These are phyloP conservation scores for Anoplophora glabripennis DNA, from an alignment of 1,140 invertebrate species.

Conservation along the genomic window DNA sequence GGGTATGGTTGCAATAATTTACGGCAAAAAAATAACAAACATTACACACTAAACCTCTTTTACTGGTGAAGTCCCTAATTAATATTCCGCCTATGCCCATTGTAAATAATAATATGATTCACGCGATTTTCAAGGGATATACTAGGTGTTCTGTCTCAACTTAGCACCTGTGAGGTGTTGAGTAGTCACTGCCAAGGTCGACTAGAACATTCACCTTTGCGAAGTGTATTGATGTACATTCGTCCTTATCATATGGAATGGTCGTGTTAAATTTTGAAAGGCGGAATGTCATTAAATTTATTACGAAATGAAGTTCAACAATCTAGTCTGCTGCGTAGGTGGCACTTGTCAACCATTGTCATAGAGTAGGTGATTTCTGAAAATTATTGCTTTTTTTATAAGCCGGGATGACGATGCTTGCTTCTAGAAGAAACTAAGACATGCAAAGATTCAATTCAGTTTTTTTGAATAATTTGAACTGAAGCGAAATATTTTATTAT, in stretches of 20 bases:
- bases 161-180: background rate
- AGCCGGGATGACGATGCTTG: background rate
- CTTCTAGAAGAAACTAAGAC: background rate
- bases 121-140: background rate
- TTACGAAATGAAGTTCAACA: slow-evolving; percentile 7
- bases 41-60: background rate
- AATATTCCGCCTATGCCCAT: background rate
- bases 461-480: background rate
- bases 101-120: background rate
- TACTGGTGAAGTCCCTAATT: background rate
- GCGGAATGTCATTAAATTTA: slow-evolving; percentile 5
- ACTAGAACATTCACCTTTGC: slow-evolving; percentile 41
- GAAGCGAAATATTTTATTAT: too few species aligned
- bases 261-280: background rate
- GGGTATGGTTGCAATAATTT: background rate
- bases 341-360: too few species aligned
- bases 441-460: background rate
- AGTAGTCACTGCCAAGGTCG: slow-evolving; percentile 40
- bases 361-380: background rate
- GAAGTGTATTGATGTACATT: slow-evolving; percentile 24
- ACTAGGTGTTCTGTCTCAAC: slow-evolving; percentile 1
- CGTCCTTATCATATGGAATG: background rate
- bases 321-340: background rate
- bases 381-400: background rate
- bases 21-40: background rate